Percentiles rank a stretch among this genome's conserved stretches.
These are phyloP conservation scores for Poeciliopsis turneri DNA, from an alignment of 2,797 vertebrate species.

Conservation along the genomic window DNA sequence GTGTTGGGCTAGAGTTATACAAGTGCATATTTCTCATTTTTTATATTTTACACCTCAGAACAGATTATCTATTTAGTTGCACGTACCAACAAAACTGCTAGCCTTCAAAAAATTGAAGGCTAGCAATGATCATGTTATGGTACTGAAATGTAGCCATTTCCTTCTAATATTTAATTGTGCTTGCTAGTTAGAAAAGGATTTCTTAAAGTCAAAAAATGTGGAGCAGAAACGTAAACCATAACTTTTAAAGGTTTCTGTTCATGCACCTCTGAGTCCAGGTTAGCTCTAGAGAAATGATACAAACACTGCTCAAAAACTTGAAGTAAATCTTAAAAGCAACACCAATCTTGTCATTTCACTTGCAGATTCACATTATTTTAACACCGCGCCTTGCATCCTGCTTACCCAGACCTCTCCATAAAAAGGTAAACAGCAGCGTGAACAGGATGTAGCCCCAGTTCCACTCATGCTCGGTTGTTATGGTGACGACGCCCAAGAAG, in stretches of 20 bases:
- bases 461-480: constrained; percentile 95
- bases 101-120: neutral
- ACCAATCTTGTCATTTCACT: neutral
- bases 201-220: neutral
- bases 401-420: constrained; percentile 94
- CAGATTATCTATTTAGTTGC: neutral
- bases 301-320: neutral
- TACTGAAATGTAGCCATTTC: neutral
- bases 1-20: neutral
- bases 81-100: neutral
- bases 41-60: neutral
- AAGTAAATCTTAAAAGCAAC: neutral
- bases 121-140: neutral
- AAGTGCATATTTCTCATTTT: neutral
- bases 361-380: neutral
- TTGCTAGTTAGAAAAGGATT: neutral
- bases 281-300: too few relatives aligned
- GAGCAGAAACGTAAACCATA: neutral
- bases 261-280: neutral
- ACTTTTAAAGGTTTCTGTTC: neutral
- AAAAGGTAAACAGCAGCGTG: constrained; percentile 91
- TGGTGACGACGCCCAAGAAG: constrained; percentile 95
- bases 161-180: neutral
- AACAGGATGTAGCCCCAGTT: constrained; percentile 97
- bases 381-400: neutral